Percentiles rank a stretch among this genome's conserved stretches.
phyloP scores from a whole-genome alignment of 2,113 vertebrate genomes.

The Chloropsis hardwickii region DNA sequence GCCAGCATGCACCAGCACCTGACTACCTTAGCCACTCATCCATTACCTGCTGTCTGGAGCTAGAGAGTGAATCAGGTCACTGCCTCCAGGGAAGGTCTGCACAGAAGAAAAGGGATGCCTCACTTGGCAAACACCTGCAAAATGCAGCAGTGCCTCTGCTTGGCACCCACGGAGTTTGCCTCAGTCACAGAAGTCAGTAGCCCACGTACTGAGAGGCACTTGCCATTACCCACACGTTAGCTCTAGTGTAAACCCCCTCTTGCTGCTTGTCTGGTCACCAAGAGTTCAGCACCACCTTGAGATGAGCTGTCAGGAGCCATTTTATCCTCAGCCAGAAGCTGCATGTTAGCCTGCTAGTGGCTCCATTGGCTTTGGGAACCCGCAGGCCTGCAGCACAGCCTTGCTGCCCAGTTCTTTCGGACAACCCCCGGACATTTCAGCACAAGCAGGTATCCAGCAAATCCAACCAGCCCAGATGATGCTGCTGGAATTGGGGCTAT shows the following conservation, averaged over 20 bases:
- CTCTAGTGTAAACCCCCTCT: background rate
- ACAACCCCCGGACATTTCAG: background rate
- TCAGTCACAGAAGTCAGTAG: background rate
- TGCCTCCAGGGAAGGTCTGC: background rate
- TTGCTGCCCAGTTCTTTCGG: background rate
- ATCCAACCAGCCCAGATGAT: background rate
- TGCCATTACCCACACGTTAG: rapidly evolving
- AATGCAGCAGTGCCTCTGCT: background rate
- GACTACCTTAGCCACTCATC: background rate
- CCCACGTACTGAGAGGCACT: background rate
- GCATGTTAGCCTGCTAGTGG: background rate
- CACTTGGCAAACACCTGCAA: background rate
- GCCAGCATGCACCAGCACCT: background rate
- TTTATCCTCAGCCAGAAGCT: background rate
- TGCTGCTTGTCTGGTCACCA: background rate
- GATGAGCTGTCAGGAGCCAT: background rate
- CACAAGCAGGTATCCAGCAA: background rate
- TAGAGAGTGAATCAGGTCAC: background rate
- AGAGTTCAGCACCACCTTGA: background rate
- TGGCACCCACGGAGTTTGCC: background rate
- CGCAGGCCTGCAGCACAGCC: rapidly evolving
- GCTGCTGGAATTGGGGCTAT: constrained; percentile 13
- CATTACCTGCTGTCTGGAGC: background rate
- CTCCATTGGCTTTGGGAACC: background rate
- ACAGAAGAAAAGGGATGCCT: background rate